A percentile compares a stretch with the other conserved stretches of the same genome.
phyloP scores from a whole-genome alignment of 1,140 invertebrate species.

The Ctenoplectra terminalis region DNA sequence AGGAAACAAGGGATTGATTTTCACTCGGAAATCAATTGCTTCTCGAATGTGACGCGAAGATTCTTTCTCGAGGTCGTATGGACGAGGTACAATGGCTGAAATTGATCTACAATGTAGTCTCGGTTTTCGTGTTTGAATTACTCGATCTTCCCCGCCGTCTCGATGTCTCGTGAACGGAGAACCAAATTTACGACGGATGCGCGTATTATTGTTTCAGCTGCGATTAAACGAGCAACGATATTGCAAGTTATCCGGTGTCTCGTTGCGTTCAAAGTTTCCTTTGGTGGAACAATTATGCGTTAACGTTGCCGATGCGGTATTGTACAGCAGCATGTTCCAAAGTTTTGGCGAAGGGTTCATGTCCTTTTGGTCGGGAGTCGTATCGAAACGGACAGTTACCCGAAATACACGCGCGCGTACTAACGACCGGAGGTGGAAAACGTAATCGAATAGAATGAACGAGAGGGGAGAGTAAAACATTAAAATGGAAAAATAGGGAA shows the following conservation, averaged over 20 bases:
- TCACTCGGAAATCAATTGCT: neutral
- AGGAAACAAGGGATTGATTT: neutral
- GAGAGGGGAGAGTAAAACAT: no score
- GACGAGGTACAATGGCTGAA: constrained; percentile 25
- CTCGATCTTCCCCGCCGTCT: neutral
- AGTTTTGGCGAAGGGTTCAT: neutral
- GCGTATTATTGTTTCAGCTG: neutral
- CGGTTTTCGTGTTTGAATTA: neutral
- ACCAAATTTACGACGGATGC: neutral
- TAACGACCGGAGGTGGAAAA: neutral
- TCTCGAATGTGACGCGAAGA: neutral
- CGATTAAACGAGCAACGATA: neutral
- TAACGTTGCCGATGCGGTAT: neutral
- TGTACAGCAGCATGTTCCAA: neutral
- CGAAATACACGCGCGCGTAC: neutral
- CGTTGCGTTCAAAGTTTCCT: no score
- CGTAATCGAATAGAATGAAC: neutral
- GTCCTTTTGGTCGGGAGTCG: neutral
- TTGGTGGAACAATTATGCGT: neutral
- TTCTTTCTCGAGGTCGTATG: no score
- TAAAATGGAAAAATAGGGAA: neutral
- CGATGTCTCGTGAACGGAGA: neutral
- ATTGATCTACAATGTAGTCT: constrained; percentile 8
- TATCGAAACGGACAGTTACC: neutral
- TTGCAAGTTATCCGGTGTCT: neutral